Evolutionary conservation across 2,113 vertebrate species (phyloP), one percentile per base, ranked within the genome.

Genomic region (Syngnathoides biaculeatus): DNA sequence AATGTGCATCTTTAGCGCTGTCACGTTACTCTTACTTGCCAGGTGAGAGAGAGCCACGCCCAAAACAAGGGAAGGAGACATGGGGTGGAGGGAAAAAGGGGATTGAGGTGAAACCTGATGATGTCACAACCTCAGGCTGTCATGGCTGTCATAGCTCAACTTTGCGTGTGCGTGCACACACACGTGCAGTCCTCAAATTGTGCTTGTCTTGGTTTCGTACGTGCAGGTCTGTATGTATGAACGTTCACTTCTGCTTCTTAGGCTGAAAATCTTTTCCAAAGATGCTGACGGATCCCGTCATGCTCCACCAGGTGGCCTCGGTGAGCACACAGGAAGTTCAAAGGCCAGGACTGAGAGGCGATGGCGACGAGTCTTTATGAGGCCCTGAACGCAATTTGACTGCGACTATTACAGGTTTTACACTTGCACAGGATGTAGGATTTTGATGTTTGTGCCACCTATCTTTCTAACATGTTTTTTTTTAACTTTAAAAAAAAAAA

Each of bases 61-160:
- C 22, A 47, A 64, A 43, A 35, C 15, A 20, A 40, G 1, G 12
- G 39, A 38, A 17, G 12, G n/a, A 27, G 19, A 48, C 47, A 48
- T 5, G 6, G 47, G 17, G 13, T 45, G 15, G 15, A 45, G 15
- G 15, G 15, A 20, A n/a, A 35, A 35, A 15, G 22, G 10, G 59
- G 35, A 56, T 56, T 55, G 20, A n/a, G 11, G 20, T 14, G 7
- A 26, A 56, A 52, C n/a, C n/a, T n/a, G n/a, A 15, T 4, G 4
- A 55, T 75, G 60, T 9, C 0, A 0, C 30, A 17, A 59, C 27
- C 22, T 42, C 30, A 63, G 56, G 79, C 81, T 89, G 85, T 85
- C 86, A 60, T 84, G 83, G 61, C 81, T 79, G 53, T 4, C 9
- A 13, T 35, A 57, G 73, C 67, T 85, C 79, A 48, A 76, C 73